A percentile compares a stretch with the other conserved stretches of the same genome.
These are phyloP conservation scores for Prunella himalayana DNA, from an alignment of 2,113 vertebrate species.

Conservation along the genomic window DNA sequence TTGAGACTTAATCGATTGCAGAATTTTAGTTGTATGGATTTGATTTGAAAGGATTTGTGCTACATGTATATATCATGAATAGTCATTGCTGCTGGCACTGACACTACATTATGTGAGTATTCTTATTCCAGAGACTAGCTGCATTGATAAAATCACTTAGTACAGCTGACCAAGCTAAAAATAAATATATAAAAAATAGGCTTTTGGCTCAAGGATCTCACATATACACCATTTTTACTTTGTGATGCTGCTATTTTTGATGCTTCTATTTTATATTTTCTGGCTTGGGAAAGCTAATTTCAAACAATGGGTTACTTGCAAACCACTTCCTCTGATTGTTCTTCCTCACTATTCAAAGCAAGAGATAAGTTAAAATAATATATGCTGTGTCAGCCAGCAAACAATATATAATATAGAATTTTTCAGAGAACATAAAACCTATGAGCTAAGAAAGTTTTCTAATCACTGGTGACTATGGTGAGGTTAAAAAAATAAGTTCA, in stretches of 20 bases:
- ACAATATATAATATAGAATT: background rate
- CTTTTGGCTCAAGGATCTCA: background rate
- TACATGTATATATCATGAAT: background rate
- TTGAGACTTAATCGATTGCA: background rate
- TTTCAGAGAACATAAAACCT: background rate
- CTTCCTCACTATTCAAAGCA: background rate
- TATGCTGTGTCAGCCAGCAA: background rate
- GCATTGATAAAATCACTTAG: conserved; percentile 7
- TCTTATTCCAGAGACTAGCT: background rate
- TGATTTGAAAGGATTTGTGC: background rate
- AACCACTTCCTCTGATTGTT: conserved; percentile 32
- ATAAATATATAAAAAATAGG: background rate
- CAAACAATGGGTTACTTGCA: conserved; percentile 16
- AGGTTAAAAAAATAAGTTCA: background rate
- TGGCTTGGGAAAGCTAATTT: conserved; percentile 13
- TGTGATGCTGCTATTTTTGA: background rate
- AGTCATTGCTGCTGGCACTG: background rate
- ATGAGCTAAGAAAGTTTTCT: background rate
- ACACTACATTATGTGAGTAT: background rate
- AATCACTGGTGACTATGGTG: background rate
- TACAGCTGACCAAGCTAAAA: conserved; percentile 27
- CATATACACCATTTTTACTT: background rate
- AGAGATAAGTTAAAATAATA: background rate
- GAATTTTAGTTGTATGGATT: background rate
- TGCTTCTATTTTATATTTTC: background rate